A percentile compares a stretch with the other conserved stretches of the same genome.
Conservation (phyloP, 1,140 invertebrate species). For the Danaus plexippus region DNA sequence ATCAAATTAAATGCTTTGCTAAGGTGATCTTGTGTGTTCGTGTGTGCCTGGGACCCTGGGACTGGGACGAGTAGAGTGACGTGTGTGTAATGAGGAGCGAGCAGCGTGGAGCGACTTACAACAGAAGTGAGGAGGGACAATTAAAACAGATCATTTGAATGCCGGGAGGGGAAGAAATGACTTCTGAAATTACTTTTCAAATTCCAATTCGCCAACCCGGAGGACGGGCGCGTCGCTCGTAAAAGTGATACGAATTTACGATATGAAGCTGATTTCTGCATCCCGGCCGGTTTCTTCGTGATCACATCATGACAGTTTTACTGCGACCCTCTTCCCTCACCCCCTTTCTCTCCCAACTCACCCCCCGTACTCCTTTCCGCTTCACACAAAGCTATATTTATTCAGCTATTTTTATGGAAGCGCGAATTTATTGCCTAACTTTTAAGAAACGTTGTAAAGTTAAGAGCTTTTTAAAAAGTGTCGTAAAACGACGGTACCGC, state of each 20-base stretch:
- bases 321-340: conserved; percentile 9
- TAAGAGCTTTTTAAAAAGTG: conserved; percentile 40
- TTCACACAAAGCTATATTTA: conserved; percentile 6
- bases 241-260: conserved; percentile 52
- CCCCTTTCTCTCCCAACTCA: background rate
- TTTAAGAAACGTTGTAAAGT: conserved; percentile 36
- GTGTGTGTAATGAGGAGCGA: conserved; percentile 11
- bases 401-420: conserved; percentile 21
- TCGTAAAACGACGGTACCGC: conserved; percentile 24
- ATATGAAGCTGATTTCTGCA: conserved; percentile 42
- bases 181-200: conserved; percentile 22
- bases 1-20: no score
- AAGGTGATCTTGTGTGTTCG: no score
- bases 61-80: background rate
- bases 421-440: conserved; percentile 45
- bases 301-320: conserved; percentile 33
- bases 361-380: background rate
- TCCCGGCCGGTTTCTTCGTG: conserved; percentile 25
- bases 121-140: conserved; percentile 10
- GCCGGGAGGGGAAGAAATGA: conserved; percentile 12
- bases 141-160: conserved; percentile 23
- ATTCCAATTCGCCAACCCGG: conserved; percentile 35
- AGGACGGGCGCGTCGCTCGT: conserved; percentile 33
- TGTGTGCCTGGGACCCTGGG: no score
- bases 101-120: conserved; percentile 3